Evolutionary conservation across 2,113 vertebrate species (phyloP).

Genomic region (Electrona antarctica): DNA sequence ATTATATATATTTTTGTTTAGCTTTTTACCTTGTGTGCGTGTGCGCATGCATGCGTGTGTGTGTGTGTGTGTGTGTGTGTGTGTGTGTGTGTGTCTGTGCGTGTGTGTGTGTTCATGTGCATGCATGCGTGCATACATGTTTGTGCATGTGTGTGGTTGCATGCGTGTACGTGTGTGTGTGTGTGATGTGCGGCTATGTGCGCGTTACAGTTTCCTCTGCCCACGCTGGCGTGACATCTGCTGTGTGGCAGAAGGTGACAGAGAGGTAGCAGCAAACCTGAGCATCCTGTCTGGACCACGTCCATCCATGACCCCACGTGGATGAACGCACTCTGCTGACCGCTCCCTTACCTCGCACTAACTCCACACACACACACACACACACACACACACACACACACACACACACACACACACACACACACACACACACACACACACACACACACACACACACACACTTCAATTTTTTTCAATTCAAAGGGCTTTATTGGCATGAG

Average conservation of each 20-base stretch:
- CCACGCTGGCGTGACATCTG: slow-evolving; percentile 53
- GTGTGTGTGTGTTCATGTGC: not conserved
- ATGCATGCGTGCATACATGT: not conserved
- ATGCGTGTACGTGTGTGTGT: not conserved
- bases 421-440: not conserved
- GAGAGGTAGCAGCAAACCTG: slow-evolving; percentile 49
- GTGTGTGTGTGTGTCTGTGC: not conserved
- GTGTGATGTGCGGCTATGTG: not conserved
- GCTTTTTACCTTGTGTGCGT: no score
- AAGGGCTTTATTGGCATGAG: no score
- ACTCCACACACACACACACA: slow-evolving; percentile 2
- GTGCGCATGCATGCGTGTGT: no score
- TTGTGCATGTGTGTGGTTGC: not conserved
- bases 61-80: not conserved
- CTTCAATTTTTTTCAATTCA: no score
- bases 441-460: slow-evolving; percentile 11
- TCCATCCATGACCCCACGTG: slow-evolving; percentile 51
- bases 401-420: slow-evolving; percentile 21
- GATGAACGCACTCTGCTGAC: slow-evolving; percentile 48
- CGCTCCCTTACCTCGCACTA: slow-evolving; percentile 37
- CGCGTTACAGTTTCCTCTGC: not conserved
- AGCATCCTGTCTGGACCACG: slow-evolving; percentile 49
- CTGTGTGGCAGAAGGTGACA: slow-evolving; percentile 41
- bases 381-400: slow-evolving; percentile 30
- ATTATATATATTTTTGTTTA: no score